Evolutionary conservation across 2,888 invertebrate species (phyloP), one percentile per base, ranked within the genome.

Genomic region (Pristionchus mayeri): DNA sequence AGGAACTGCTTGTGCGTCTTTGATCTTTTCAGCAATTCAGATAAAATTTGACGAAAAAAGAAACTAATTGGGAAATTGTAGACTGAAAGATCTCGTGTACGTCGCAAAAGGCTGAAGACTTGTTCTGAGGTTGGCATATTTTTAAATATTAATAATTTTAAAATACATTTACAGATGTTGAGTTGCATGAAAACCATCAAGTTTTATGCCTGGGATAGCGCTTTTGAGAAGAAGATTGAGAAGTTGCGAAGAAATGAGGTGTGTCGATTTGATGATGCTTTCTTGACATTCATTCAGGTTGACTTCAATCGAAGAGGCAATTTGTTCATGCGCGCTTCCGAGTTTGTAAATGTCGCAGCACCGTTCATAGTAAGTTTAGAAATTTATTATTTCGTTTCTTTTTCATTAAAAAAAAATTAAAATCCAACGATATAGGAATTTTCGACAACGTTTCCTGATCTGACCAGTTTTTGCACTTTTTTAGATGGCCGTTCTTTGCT

Each of bases 401-500:
- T n/a, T n/a, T n/a, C n/a, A n/a, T n/a, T n/a, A n/a, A n/a, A n/a
- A n/a, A n/a, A n/a, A n/a, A 44, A 44, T 13, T 44, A 44, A 6
- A 13, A 6, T 44, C 9, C 21, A 21, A 16, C 54, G 21, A 78
- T 40, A 52, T n/a, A n/a, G n/a, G n/a, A n/a, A n/a, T n/a, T n/a
- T n/a, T n/a, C n/a, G n/a, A n/a, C n/a, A n/a, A n/a, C n/a, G n/a
- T n/a, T n/a, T n/a, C n/a, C n/a, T n/a, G n/a, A n/a, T n/a, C n/a
- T n/a, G n/a, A n/a, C n/a, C n/a, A n/a, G n/a, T n/a, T n/a, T n/a
- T n/a, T n/a, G n/a, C n/a, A n/a, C n/a, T n/a, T 57, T 57, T 84
- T 57, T 37, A 94, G 93, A 96, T 97, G 90, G 95, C 96, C 88
- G 94, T 97, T 93, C 94, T 95, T 90, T 96, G 96, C 87, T 96